A percentile compares a stretch with the other conserved stretches of the same genome.
These are phyloP conservation scores for Anser cygnoides DNA, from an alignment of 2,113 vertebrate genomes.

Conservation along the genomic window DNA sequence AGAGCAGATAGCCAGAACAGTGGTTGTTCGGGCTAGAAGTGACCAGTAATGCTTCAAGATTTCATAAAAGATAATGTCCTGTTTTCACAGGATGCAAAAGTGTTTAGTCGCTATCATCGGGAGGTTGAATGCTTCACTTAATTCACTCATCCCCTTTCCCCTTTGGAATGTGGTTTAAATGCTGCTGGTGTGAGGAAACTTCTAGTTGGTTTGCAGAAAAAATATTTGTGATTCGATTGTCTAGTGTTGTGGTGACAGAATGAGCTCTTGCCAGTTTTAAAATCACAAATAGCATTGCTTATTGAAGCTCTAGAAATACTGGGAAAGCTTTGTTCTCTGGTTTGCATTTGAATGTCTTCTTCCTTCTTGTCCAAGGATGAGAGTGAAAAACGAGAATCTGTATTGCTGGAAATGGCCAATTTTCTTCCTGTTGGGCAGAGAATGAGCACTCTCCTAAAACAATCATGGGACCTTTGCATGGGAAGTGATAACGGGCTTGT, in stretches of 20 bases:
- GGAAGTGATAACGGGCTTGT: not conserved
- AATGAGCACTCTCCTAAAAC: not conserved
- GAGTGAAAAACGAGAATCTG: not conserved
- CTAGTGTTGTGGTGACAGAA: not conserved
- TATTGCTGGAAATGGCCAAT: not conserved
- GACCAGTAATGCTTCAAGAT: not conserved
- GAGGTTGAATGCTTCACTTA: not conserved
- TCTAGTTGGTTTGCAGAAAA: not conserved
- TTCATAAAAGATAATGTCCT: not conserved
- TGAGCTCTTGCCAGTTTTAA: not conserved
- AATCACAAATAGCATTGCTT: not conserved
- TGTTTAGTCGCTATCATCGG: not conserved
- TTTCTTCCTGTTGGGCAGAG: not conserved
- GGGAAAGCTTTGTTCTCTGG: not conserved
- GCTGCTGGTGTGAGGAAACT: not conserved
- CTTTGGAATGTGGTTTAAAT: not conserved
- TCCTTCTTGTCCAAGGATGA: not conserved
- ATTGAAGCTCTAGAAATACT: not conserved
- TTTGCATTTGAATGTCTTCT: not conserved
- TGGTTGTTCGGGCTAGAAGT: not conserved
- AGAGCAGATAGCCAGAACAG: not conserved
- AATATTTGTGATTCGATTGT: conserved; percentile 3
- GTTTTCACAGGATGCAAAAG: not conserved
- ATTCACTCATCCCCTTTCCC: not conserved
- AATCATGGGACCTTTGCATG: not conserved